These are phyloP conservation scores for Hirtodrosophila alboralis DNA, from an alignment of 2,888 invertebrate species.

Conservation along the genomic window DNA sequence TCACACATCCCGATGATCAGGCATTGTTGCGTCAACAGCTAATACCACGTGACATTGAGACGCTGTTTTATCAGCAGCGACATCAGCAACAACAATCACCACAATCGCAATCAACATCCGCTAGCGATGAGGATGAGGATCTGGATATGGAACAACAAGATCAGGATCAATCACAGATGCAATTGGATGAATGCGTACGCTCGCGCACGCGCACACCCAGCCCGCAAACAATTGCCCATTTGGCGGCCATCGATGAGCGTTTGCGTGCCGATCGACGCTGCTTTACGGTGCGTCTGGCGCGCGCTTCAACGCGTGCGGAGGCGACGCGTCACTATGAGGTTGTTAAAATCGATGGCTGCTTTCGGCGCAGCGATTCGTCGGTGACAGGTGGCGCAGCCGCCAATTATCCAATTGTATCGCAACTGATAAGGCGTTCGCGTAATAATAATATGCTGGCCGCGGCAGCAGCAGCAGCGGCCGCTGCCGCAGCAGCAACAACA, in stretches of 20 bases:
- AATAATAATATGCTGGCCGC: constrained; percentile 75
- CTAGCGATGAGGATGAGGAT: constrained; percentile 85
- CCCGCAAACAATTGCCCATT: constrained; percentile 61
- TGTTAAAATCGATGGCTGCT: constrained; percentile 88
- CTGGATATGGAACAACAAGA: constrained; percentile 72
- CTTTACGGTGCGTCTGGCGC: constrained; percentile 86
- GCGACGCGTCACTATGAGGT: constrained; percentile 88
- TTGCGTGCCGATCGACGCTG: constrained; percentile 85
- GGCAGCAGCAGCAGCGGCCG: constrained; percentile 39
- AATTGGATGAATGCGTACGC: constrained; percentile 11
- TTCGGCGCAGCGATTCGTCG: constrained; percentile 86
- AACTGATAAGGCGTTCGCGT: constrained; percentile 85
- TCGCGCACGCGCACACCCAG: constrained; percentile 59
- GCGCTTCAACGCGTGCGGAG: constrained; percentile 90
- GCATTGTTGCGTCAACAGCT: constrained; percentile 88
- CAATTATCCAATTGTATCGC: constrained; percentile 83
- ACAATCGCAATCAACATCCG: constrained; percentile 45
- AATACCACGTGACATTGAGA: constrained; percentile 85
- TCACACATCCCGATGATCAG: constrained; percentile 91
- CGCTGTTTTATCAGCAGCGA: constrained; percentile 77
- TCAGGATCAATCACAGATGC: neutral
- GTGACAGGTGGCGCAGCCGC: constrained; percentile 84
- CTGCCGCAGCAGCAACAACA: constrained; percentile 50
- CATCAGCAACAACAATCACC: constrained; percentile 26
- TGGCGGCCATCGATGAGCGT: constrained; percentile 79